Evolutionary conservation across 2,797 vertebrate genomes (phyloP), one percentile per base, ranked within the genome.

Genomic region (Glossophaga mutica): DNA sequence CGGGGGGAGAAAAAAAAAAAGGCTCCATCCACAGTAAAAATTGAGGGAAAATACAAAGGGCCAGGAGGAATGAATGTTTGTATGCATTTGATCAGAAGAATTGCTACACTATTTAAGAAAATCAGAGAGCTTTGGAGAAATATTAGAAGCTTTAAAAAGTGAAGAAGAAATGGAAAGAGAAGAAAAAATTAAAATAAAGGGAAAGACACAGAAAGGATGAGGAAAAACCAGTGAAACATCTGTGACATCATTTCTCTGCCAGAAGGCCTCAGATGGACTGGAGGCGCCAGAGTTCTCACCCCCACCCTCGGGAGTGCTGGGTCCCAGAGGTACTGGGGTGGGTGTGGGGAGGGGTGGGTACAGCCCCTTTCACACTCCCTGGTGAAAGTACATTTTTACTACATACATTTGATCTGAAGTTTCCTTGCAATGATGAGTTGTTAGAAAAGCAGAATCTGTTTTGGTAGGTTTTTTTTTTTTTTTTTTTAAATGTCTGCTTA

Each of bases 201-300:
- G 5, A 89, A 87, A 21, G 32, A 84, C 65, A 65, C 19, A 37
- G 24, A 76, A 59, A 94, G n/a, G 32, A 84, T 70, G 67, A 79
- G 37, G 62, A 32, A 71, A 77, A 91, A 85, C 21, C 34, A 71
- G 50, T 16, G 71, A 74, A 71, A 77, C 46, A 70, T 73, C 70
- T 57, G 59, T 95, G 95, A 96, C 94, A 91, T 97, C 95, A 95
- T 96, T 96, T 73, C 91, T 81, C 87, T 88, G 94, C 83, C 83
- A 77, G 59, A 94, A 87, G n/a, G 97, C 62, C 97, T 97, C 97
- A 70, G 71, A 94, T 88, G 97, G 88, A 88, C 91, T 76, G 1
- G 39, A 91, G 97, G 97, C 79, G 89, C 97, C 97, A 93, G 94
- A 70, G 79, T 93, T 97, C 94, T 29, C 42, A 65, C 10, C 34